Conservation (phyloP, 2,113 vertebrate species). For the Podocnemis expansa region DNA sequence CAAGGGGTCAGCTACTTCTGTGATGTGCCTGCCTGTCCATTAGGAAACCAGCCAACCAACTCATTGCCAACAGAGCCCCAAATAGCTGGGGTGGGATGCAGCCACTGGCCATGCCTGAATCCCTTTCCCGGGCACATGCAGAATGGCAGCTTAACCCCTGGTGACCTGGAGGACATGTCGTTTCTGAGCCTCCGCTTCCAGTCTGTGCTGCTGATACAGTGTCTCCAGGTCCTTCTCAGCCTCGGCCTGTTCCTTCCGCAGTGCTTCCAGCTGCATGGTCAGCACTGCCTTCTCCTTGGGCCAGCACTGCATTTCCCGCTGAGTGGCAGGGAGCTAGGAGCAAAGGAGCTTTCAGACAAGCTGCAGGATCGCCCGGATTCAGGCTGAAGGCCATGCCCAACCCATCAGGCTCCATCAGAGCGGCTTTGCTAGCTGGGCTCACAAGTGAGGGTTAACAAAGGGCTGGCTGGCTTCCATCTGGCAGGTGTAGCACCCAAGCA, state of each 20-base stretch:
- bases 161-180: slow-evolving; percentile 83
- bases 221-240: slow-evolving; percentile 77
- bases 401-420: neutral
- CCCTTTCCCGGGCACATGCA: neutral
- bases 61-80: neutral
- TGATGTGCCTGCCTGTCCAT: neutral
- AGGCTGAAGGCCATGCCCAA: neutral
- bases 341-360: neutral
- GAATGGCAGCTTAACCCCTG: neutral
- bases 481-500: neutral
- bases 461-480: neutral
- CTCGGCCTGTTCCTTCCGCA: slow-evolving; percentile 75
- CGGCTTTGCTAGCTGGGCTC: neutral
- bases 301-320: slow-evolving; percentile 70
- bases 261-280: slow-evolving; percentile 81
- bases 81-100: neutral
- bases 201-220: slow-evolving; percentile 67
- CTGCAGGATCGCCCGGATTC: neutral
- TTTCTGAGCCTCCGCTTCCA: slow-evolving; percentile 73
- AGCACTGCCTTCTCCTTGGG: slow-evolving; percentile 73
- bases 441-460: neutral
- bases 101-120: neutral
- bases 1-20: neutral
- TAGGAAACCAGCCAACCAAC: too few species aligned
- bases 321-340: neutral